phyloP scores from a whole-genome alignment of 2,888 invertebrate species.

The Ethmia dodecea region DNA sequence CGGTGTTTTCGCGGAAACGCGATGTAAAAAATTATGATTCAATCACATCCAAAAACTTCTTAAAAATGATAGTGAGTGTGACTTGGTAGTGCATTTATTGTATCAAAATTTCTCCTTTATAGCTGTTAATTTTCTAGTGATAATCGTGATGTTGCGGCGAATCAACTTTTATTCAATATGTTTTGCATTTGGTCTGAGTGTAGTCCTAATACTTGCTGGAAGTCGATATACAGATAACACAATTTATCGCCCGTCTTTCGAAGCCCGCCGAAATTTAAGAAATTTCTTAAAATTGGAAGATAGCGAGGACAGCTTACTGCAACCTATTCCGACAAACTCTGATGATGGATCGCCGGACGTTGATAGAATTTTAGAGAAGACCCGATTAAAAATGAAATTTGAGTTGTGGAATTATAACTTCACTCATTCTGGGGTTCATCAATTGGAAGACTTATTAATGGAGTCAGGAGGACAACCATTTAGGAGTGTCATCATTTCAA shows the following conservation, averaged over 20 bases:
- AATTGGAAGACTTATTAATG: conserved; percentile 82
- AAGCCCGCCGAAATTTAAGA: conserved; percentile 58
- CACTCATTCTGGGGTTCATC: conserved; percentile 57
- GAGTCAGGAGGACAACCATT: conserved; percentile 85
- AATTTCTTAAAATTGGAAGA: conserved; percentile 81
- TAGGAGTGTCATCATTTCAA: conserved; percentile 88
- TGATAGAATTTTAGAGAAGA: conserved; percentile 57
- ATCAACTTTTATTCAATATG: conserved; percentile 73
- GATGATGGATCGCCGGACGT: conserved; percentile 54
- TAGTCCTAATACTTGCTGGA: conserved; percentile 72
- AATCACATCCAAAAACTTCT: conserved; percentile 44
- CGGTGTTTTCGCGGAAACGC: conserved; percentile 74
- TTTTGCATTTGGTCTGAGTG: conserved; percentile 72
- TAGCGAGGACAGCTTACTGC: conserved; percentile 43
- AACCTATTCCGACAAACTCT: conserved; percentile 51
- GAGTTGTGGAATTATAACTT: conserved; percentile 61
- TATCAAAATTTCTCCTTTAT: conserved; percentile 30
- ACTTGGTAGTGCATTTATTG: conserved; percentile 44
- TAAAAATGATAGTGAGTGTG: conserved; percentile 57
- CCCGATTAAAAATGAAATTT: conserved; percentile 47
- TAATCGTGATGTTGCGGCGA: conserved; percentile 70
- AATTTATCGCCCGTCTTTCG: conserved; percentile 63
- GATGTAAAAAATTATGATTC: conserved; percentile 59
- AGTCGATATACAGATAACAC: conserved; percentile 75
- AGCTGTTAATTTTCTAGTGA: conserved; percentile 32